phyloP scores from a whole-genome alignment of 2,888 invertebrate genomes.

The Sinodicranocentrus sp. region DNA sequence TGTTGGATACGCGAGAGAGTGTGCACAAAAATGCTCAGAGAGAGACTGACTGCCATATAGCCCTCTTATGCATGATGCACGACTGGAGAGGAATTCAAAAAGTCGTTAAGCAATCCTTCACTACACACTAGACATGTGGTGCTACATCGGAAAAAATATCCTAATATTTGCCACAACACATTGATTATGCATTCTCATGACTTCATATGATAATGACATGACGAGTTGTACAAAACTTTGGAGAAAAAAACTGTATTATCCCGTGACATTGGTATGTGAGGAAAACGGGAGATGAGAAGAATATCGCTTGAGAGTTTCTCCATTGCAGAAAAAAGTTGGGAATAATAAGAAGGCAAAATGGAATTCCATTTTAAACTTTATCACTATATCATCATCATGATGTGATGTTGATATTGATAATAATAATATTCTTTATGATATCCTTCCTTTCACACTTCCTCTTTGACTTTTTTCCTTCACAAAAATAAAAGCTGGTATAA shows the following conservation, averaged over 20 bases:
- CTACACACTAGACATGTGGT: too few species aligned
- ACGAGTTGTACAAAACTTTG: slow-evolving; percentile 33
- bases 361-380: too few species aligned
- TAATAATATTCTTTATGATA: neutral
- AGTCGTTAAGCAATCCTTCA: slow-evolving; percentile 1
- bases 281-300: neutral
- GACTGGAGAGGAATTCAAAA: slow-evolving; percentile 6
- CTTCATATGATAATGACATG: slow-evolving; percentile 61
- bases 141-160: too few species aligned
- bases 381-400: neutral
- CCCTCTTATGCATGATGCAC: too few species aligned
- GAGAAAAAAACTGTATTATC: neutral
- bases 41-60: too few species aligned
- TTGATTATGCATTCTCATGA: slow-evolving; percentile 67
- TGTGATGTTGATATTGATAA: neutral
- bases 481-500: too few species aligned
- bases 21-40: too few species aligned
- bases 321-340: neutral
- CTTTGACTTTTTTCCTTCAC: too few species aligned
- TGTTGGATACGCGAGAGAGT: too few species aligned
- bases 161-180: slow-evolving; percentile 4
- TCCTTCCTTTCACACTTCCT: slow-evolving; percentile 29
- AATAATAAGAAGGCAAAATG: neutral
- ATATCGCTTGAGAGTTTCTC: too few species aligned
- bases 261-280: slow-evolving; percentile 46